These are phyloP conservation scores for Morinoia aosen DNA, from an alignment of 2,888 invertebrate genomes.

Conservation along the genomic window DNA sequence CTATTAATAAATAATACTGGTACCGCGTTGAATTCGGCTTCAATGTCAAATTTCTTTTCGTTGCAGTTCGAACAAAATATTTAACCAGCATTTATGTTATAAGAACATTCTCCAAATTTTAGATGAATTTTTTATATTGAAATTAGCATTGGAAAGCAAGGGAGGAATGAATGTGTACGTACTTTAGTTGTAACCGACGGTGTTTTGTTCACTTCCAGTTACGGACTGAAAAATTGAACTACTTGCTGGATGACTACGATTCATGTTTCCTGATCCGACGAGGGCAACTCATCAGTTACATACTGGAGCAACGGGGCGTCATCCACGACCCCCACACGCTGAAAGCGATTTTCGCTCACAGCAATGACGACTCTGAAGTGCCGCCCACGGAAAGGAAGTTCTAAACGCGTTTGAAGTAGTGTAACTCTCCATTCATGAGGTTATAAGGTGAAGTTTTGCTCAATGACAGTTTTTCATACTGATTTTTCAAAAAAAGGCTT, in stretches of 20 bases:
- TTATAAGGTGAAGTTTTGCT: neutral
- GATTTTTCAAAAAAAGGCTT: neutral
- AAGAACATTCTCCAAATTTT: too few species aligned
- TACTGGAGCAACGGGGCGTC: neutral
- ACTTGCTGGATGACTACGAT: slow-evolving; percentile 7
- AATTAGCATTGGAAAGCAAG: too few species aligned
- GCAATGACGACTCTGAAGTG: neutral
- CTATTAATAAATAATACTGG: too few species aligned
- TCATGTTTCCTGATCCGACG: neutral
- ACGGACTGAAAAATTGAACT: neutral
- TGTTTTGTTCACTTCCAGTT: neutral
- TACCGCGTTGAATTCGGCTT: too few species aligned
- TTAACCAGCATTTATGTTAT: too few species aligned
- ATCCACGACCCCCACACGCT: neutral
- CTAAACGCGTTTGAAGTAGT: neutral
- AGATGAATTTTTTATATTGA: too few species aligned
- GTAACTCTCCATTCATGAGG: neutral
- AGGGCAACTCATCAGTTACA: slow-evolving; percentile 1
- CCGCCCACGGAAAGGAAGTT: neutral
- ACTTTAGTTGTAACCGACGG: too few species aligned
- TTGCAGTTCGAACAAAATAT: too few species aligned
- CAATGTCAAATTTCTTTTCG: too few species aligned
- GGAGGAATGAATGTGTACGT: too few species aligned
- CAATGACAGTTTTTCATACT: neutral
- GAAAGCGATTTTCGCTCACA: neutral